phyloP scores from a whole-genome alignment of 2,797 vertebrate species.

The Anguilla megastoma region DNA sequence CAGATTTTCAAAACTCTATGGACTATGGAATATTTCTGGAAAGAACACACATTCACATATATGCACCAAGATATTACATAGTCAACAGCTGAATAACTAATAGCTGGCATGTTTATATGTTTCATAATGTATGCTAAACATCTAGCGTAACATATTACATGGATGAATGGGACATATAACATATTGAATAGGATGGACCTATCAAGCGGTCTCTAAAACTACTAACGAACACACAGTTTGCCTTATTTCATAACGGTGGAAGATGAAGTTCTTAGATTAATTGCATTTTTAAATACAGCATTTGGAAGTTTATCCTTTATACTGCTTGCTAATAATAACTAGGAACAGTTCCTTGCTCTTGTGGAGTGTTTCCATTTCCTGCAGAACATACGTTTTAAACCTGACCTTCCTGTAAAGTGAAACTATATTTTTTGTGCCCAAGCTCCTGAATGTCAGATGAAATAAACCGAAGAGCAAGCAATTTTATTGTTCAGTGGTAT shows the following conservation, averaged over 20 bases:
- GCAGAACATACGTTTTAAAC: conserved; percentile 41
- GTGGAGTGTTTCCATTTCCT: conserved; percentile 10
- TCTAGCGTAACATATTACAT: neutral
- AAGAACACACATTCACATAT: too few relatives aligned
- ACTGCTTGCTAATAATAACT: neutral
- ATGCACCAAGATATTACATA: neutral
- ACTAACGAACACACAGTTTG: neutral
- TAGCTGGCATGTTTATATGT: too few relatives aligned
- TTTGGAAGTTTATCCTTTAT: neutral
- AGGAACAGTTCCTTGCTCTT: neutral
- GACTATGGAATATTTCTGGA: neutral
- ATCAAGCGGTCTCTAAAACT: neutral
- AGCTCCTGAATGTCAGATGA: conserved; percentile 67
- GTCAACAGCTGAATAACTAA: neutral
- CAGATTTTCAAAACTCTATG: neutral
- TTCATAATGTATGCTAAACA: too few relatives aligned
- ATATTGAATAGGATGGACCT: too few relatives aligned
- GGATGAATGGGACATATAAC: too few relatives aligned
- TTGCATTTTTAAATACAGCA: neutral
- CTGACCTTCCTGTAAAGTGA: conserved; percentile 48
- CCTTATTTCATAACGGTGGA: neutral
- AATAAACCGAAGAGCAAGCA: conserved; percentile 80
- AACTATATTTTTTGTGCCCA: conserved; percentile 42
- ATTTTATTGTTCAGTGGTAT: conserved; percentile 85
- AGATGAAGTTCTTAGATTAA: neutral